Conservation (phyloP, 2,888 invertebrate genomes). For the Ormyrus rosae region DNA sequence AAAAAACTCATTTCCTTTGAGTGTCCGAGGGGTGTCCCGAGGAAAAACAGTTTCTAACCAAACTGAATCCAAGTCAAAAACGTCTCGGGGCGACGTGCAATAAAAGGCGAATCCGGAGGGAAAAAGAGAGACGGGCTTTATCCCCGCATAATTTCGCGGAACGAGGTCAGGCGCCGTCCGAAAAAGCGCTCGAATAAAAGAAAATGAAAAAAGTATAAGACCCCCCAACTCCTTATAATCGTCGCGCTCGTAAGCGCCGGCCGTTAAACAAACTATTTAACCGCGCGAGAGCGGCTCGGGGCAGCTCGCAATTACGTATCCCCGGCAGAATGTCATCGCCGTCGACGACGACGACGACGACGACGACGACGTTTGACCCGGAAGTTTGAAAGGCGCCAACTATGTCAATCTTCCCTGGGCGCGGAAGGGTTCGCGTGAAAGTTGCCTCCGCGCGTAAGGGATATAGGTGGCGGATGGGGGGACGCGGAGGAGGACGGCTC, state of each 20-base stretch:
- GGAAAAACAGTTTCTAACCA: too few relatives aligned
- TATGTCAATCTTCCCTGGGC: slow-evolving; percentile 34
- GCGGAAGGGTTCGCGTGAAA: background rate
- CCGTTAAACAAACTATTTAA: slow-evolving; percentile 38
- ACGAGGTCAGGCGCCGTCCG: too few relatives aligned
- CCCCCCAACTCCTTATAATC: background rate
- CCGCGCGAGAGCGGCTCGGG: background rate
- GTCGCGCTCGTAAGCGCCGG: background rate
- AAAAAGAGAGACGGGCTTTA: too few relatives aligned
- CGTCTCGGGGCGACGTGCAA: too few relatives aligned
- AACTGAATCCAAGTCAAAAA: too few relatives aligned
- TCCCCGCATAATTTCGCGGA: too few relatives aligned
- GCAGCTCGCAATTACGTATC: slow-evolving; percentile 25
- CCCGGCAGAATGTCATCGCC: background rate
- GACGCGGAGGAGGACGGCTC: slow-evolving; percentile 1
- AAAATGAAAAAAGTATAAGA: background rate
- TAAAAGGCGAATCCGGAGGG: too few relatives aligned
- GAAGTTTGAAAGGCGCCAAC: slow-evolving; percentile 49
- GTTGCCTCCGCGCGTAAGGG: too few relatives aligned
- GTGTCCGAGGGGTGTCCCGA: too few relatives aligned
- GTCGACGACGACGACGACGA: background rate
- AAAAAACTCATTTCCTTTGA: too few relatives aligned
- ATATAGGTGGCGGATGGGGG: background rate
- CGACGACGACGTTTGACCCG: slow-evolving; percentile 18
- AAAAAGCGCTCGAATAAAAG: background rate